Evolutionary conservation across 2,113 vertebrate species (phyloP).

Genomic region (Struthidea cinerea): DNA sequence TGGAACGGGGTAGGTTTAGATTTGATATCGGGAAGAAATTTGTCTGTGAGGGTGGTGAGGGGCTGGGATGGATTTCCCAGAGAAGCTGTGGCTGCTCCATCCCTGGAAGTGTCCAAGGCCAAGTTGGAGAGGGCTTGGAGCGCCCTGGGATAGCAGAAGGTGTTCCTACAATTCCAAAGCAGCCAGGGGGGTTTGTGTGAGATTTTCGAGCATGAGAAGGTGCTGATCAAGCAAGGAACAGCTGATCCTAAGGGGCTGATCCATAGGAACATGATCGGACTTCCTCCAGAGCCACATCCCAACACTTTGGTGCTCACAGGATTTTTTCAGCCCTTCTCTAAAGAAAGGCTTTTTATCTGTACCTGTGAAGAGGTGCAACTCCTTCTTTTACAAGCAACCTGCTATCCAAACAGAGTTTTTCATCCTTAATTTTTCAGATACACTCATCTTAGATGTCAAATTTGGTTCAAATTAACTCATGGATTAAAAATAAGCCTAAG

Average conservation of each 20-base stretch:
- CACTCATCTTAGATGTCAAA: neutral
- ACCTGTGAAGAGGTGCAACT: neutral
- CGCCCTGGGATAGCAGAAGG: rapidly evolving
- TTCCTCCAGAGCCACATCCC: neutral
- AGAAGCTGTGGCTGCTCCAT: neutral
- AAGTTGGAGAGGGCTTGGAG: neutral
- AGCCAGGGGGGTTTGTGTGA: neutral
- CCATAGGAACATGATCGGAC: rapidly evolving
- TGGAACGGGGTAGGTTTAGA: neutral
- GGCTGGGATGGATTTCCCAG: neutral
- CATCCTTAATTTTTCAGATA: neutral
- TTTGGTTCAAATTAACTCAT: neutral
- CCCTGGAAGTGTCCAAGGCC: neutral
- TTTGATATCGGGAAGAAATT: neutral
- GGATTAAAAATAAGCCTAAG: neutral
- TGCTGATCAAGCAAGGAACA: neutral
- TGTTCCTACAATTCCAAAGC: neutral
- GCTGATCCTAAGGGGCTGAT: neutral
- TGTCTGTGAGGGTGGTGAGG: neutral
- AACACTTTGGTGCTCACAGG: rapidly evolving
- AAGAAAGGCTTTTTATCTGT: rapidly evolving
- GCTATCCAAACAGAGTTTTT: neutral
- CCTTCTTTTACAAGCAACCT: neutral
- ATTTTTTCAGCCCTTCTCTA: neutral
- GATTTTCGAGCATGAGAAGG: neutral